phyloP scores from a whole-genome alignment of 2,113 vertebrate genomes.

The Hypanus sabinus region DNA sequence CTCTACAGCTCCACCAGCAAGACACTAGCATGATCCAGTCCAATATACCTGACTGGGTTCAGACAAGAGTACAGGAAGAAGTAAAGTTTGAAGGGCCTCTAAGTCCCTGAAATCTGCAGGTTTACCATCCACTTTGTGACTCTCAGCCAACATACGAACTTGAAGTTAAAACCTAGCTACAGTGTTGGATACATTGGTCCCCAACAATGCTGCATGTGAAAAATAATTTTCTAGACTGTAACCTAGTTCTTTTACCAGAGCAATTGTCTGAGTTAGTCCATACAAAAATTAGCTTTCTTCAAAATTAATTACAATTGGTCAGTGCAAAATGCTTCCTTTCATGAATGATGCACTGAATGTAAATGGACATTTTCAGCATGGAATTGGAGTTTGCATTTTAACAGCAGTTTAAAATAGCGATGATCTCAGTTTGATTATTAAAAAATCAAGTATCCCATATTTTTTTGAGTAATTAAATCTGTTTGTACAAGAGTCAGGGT shows the following conservation, averaged over 20 bases:
- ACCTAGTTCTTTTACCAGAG: neutral
- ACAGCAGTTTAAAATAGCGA: too few species aligned
- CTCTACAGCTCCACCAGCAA: too few species aligned
- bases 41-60: neutral
- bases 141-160: neutral
- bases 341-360: neutral
- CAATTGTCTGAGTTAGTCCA: neutral
- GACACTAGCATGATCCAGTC: too few species aligned
- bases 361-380: neutral
- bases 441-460: neutral
- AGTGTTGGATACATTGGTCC: neutral
- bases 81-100: neutral
- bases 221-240: neutral
- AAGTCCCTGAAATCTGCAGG: too few species aligned
- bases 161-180: neutral
- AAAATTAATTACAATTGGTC: neutral
- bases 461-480: neutral
- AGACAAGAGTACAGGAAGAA: neutral
- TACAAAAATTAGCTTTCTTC: neutral
- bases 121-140: neutral
- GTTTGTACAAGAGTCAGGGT: neutral
- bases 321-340: neutral
- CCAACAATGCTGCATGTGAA: neutral
- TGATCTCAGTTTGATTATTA: neutral
- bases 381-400: neutral